Conservation (phyloP, 2,797 vertebrate genomes). For the Pangasius mekongensis region DNA sequence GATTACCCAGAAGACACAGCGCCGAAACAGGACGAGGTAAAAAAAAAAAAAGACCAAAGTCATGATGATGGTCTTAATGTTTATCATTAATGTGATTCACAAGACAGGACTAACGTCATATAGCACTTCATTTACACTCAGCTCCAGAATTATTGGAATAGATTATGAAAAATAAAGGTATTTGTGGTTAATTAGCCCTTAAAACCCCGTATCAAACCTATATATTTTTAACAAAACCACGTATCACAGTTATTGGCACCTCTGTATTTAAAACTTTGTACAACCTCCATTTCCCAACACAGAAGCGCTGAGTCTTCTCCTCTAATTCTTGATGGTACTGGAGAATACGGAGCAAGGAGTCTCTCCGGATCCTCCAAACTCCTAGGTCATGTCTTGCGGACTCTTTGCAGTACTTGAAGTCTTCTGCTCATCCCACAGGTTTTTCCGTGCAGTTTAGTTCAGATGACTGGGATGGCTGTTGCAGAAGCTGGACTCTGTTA, state of each 20-base stretch:
- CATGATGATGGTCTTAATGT: background rate
- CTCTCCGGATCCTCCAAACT: background rate
- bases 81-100: background rate
- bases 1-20: conserved; percentile 28
- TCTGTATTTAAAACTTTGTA: background rate
- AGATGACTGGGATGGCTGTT: background rate
- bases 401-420: background rate
- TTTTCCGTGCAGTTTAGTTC: background rate
- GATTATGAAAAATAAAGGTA: background rate
- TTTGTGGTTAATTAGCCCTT: background rate
- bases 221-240: background rate
- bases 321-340: background rate
- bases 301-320: too few relatives aligned
- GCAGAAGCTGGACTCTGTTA: background rate
- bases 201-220: background rate
- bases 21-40: conserved; percentile 47
- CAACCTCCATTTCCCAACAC: too few relatives aligned
- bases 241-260: background rate
- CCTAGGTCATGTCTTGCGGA: background rate
- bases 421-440: background rate
- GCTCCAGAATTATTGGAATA: background rate
- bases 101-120: background rate
- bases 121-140: background rate
- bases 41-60: background rate
- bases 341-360: background rate